Evolutionary conservation across 1,140 invertebrate species (phyloP), one percentile per base, ranked within the genome.

Genomic region (Drosophila miranda): DNA sequence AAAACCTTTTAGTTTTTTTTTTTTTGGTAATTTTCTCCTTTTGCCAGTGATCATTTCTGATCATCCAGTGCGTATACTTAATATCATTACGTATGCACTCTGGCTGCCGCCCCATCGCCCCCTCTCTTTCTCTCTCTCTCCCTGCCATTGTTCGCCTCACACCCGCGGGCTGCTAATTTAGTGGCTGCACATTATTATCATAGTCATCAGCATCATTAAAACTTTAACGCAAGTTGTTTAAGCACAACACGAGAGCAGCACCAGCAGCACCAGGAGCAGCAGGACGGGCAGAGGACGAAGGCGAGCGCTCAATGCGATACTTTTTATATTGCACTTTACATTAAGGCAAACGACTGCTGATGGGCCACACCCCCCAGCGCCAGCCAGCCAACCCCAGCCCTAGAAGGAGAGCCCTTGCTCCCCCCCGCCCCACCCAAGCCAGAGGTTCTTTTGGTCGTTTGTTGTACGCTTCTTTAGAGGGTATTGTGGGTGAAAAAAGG

Each of bases 121-220:
- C 0, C 34, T 13, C 34, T 13, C 34, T 5, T 0, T 2, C 5
- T 21, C 13, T 16, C 6, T 6, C 9, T 16, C 26, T 14, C 23
- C 30, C 42, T 48, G 43, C 19, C 62, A 49, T 68, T 56, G 44
- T 68, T 68, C 43, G 50, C 62, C 43, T 8, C 7, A 50, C n/a
- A 34, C 43, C 64, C 50, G 46, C 50, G 6, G 66, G 66, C 79
- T 69, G 75, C 79, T 82, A 82, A 82, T 82, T 82, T 87, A 86
- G 81, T 84, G 82, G 81, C 82, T 81, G 82, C 81, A 81, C 82
- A 84, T 87, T 84, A 84, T 84, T 84, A 84, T 87, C 81, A 81
- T 77, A 84, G 81, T 81, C 82, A 84, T 84, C 81, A 87, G 77
- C 81, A 84, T 84, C 81, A 84, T 84, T 84, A 84, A 84, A 84